These are phyloP conservation scores for Mormyrus proboscirostris DNA, from an alignment of 2,797 vertebrate species.

Conservation along the genomic window DNA sequence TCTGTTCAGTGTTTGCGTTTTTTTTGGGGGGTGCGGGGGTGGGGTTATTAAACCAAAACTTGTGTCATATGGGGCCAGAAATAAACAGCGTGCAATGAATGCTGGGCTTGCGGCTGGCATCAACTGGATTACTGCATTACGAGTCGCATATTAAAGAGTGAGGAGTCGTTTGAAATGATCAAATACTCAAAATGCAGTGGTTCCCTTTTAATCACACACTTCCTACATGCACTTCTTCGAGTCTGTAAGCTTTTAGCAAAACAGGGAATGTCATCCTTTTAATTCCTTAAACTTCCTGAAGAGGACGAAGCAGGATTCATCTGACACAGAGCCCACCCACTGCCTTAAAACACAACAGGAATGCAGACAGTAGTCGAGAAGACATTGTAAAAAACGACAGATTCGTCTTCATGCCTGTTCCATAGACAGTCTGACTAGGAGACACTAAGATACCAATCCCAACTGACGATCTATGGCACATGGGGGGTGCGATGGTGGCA, in stretches of 20 bases:
- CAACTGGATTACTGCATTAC: neutral
- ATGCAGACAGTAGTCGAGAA: neutral
- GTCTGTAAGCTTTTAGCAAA: neutral
- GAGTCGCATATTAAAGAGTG: neutral
- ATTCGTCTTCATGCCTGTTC: neutral
- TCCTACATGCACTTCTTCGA: neutral
- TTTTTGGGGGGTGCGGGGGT: neutral
- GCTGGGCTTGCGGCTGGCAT: neutral
- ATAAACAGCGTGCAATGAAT: neutral
- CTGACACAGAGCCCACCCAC: neutral
- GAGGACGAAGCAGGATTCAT: neutral
- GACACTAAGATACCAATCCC: neutral
- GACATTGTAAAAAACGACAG: neutral
- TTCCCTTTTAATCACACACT: neutral
- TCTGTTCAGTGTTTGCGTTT: neutral
- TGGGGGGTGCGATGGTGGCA: no score
- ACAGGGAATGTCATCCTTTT: neutral
- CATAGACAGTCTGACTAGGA: neutral
- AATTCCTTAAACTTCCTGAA: neutral
- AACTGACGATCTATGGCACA: neutral
- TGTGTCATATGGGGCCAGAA: neutral
- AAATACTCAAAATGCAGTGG: neutral
- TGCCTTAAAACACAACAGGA: neutral
- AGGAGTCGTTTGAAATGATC: neutral
- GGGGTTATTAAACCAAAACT: neutral